Conservation (phyloP, 2,888 invertebrate genomes). For the Mesorhabditis sp. region DNA sequence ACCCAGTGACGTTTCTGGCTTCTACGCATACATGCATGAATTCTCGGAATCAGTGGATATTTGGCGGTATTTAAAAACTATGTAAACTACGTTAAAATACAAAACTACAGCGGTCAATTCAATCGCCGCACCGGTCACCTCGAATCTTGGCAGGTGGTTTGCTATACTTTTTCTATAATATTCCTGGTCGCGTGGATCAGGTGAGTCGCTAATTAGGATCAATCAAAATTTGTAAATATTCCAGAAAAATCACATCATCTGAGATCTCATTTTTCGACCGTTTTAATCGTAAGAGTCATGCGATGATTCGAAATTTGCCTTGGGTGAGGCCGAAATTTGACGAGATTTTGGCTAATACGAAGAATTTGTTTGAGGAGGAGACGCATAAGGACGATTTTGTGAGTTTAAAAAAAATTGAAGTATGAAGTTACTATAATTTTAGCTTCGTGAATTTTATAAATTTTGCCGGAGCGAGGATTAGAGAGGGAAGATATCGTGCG, state of each 20-base stretch:
- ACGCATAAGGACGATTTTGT: not conserved
- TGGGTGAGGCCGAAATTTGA: not conserved
- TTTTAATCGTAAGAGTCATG: not conserved
- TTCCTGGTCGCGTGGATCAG: not conserved
- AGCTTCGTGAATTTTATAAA: conserved; percentile 1
- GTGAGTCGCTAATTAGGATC: not conserved
- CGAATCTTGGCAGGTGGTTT: not conserved
- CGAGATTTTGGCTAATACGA: not conserved
- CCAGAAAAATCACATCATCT: conserved; percentile 1
- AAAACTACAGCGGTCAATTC: not conserved
- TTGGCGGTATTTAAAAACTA: not conserved
- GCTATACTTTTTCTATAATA: not conserved
- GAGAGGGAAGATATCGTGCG: not conserved
- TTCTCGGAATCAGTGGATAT: not conserved
- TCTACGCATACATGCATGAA: not conserved
- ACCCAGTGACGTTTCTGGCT: not conserved
- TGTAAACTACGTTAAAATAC: not conserved
- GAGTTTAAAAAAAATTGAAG: not conserved
- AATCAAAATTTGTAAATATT: not conserved
- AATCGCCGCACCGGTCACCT: not conserved
- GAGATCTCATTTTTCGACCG: not conserved
- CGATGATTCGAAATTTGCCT: not conserved
- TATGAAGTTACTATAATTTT: not conserved
- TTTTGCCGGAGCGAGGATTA: conserved; percentile 1
- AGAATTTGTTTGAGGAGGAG: not conserved